These are phyloP conservation scores for Deroptyus accipitrinus DNA, from an alignment of 2,113 vertebrate genomes.

Conservation along the genomic window DNA sequence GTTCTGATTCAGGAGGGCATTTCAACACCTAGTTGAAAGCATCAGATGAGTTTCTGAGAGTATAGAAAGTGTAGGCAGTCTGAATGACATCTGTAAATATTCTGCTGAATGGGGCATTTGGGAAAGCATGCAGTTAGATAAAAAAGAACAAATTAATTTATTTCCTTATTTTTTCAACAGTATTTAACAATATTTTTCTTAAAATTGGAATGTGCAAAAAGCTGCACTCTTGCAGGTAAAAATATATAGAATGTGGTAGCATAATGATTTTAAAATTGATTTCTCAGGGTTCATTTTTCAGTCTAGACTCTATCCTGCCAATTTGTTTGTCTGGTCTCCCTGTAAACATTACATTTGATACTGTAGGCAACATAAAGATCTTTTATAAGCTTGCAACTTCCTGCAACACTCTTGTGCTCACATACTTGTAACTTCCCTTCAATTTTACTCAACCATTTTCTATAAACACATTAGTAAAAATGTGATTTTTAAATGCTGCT, in stretches of 20 bases:
- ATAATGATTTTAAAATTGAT: background rate
- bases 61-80: background rate
- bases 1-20: background rate
- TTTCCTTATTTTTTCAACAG: background rate
- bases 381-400: constrained; percentile 39
- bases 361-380: background rate
- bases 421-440: background rate
- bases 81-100: background rate
- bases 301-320: constrained; percentile 24
- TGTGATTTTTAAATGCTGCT: background rate
- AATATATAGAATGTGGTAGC: background rate
- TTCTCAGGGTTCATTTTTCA: background rate
- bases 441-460: background rate
- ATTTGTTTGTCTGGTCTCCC: constrained; percentile 37
- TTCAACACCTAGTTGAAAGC: background rate
- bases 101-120: background rate
- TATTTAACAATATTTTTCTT: background rate
- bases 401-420: background rate
- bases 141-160: background rate
- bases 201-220: background rate
- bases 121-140: background rate
- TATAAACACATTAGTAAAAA: background rate
- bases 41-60: background rate
- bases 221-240: background rate
- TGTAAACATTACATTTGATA: constrained; percentile 31